Percentiles rank a stretch among this genome's conserved stretches.
Evolutionary conservation across 2,888 invertebrate species (phyloP).

Genomic region (Plutella xylostella): DNA sequence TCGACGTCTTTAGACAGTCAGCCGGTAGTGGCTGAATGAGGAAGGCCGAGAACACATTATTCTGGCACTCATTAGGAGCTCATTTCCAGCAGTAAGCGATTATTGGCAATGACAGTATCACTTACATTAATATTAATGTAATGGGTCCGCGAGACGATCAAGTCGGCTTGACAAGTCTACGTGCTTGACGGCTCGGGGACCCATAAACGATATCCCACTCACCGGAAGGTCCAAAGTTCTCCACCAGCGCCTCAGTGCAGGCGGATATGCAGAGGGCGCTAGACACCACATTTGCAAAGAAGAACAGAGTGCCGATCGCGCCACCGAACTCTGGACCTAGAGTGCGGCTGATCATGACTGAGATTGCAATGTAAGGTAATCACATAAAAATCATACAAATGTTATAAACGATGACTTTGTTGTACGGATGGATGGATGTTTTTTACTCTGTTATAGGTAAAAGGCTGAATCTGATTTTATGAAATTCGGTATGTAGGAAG

Average conservation of each 20-base stretch:
- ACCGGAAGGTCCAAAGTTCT: constrained; percentile 87
- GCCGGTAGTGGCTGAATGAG: too few species aligned
- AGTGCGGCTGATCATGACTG: constrained; percentile 99
- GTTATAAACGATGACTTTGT: constrained; percentile 6
- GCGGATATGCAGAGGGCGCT: constrained; percentile 96
- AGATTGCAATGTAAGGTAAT: constrained; percentile 11
- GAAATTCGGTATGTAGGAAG: not conserved
- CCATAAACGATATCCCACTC: constrained; percentile 23
- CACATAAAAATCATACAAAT: constrained; percentile 11
- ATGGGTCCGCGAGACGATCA: too few species aligned
- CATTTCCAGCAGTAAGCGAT: too few species aligned
- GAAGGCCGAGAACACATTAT: too few species aligned
- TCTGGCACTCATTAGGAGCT: too few species aligned
- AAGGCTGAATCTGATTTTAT: not conserved
- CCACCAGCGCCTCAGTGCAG: constrained; percentile 93
- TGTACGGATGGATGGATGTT: not conserved
- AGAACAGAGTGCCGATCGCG: constrained; percentile 97
- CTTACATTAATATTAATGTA: too few species aligned
- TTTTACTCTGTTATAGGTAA: not conserved
- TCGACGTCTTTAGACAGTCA: too few species aligned
- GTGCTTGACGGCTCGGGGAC: too few species aligned
- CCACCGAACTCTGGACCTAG: constrained; percentile 99
- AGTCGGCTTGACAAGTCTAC: too few species aligned
- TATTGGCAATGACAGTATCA: too few species aligned
- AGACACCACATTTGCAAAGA: constrained; percentile 97